A percentile compares a stretch with the other conserved stretches of the same genome.
These are phyloP conservation scores for Diploscapter pachys DNA, from an alignment of 1,140 invertebrate genomes.

Conservation along the genomic window DNA sequence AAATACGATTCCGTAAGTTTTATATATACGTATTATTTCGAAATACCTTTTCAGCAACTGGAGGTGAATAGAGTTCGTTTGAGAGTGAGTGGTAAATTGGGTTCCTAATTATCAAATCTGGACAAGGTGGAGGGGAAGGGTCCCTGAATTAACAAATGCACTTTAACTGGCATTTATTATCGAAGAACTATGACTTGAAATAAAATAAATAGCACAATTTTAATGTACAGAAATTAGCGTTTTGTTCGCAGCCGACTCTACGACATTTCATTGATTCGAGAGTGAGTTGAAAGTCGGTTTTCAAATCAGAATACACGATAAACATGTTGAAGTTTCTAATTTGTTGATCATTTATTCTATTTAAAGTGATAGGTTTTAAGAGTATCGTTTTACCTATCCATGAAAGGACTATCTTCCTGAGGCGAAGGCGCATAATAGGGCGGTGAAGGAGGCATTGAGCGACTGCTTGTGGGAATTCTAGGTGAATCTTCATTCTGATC, in stretches of 20 bases:
- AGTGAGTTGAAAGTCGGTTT: not conserved
- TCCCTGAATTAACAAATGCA: not conserved
- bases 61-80: slow-evolving; percentile 16
- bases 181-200: not conserved
- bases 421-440: slow-evolving; percentile 22
- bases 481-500: slow-evolving; percentile 50
- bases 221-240: not conserved
- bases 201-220: not conserved
- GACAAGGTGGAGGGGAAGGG: slow-evolving; percentile 1
- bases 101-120: slow-evolving; percentile 27
- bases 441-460: slow-evolving; percentile 4
- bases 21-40: not conserved
- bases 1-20: not conserved
- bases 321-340: not conserved
- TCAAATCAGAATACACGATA: not conserved
- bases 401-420: slow-evolving; percentile 25
- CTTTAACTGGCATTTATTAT: not conserved
- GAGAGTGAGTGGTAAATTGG: slow-evolving; percentile 23
- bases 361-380: slow-evolving; percentile 1
- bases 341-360: not conserved
- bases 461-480: not conserved
- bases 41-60: not conserved
- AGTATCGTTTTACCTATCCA: slow-evolving; percentile 14
- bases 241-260: not conserved
- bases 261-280: not conserved